Evolutionary conservation across 2,113 vertebrate species (phyloP).

Genomic region (Nothoprocta pentlandii): DNA sequence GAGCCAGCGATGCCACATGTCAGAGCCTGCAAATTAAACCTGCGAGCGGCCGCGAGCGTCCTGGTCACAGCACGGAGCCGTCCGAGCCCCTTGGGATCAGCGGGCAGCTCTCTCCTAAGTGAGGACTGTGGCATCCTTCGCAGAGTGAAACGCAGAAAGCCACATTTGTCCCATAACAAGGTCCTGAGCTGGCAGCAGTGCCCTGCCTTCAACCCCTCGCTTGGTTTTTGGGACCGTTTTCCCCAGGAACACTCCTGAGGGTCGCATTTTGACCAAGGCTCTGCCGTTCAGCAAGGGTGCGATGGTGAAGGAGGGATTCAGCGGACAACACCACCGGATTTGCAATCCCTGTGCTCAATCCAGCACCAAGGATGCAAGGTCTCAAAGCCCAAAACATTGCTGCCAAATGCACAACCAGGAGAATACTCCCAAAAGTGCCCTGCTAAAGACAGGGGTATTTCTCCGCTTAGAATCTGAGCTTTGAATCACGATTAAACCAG

Average conservation of each 20-base stretch:
- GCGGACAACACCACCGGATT: neutral
- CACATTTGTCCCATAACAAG: neutral
- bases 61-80: neutral
- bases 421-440: neutral
- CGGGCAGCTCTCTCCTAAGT: constrained; percentile 18
- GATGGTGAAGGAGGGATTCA: neutral
- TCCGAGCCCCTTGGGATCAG: constrained; percentile 59
- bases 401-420: neutral
- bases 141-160: neutral
- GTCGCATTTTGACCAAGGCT: accelerated
- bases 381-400: neutral
- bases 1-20: constrained; percentile 44
- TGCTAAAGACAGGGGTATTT: neutral
- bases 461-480: neutral
- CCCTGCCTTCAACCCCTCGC: constrained; percentile 23
- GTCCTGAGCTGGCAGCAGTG: constrained; percentile 10
- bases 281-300: neutral
- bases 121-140: neutral
- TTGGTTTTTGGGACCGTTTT: accelerated
- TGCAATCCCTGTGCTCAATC: neutral
- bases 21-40: constrained; percentile 59
- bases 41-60: neutral
- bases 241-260: accelerated
- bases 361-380: neutral
- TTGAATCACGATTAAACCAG: neutral